Conservation (phyloP, 2,888 invertebrate genomes). For the Lasius fuliginosus region DNA sequence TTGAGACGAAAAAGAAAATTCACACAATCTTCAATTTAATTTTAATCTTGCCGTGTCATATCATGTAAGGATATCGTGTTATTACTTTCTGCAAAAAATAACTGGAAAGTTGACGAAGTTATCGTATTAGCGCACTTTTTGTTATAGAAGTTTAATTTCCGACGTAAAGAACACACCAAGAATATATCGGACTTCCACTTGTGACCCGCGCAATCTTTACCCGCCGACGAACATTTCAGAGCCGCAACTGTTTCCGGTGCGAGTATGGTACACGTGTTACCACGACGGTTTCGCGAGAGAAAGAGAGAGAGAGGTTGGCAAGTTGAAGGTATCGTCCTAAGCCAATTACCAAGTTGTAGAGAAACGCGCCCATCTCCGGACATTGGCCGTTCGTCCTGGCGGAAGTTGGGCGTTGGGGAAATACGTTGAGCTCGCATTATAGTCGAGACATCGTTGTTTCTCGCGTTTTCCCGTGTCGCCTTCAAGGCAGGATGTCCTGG, state of each 20-base stretch:
- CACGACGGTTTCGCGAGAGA: neutral
- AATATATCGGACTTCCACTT: neutral
- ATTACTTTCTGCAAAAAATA: neutral
- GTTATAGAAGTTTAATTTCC: neutral
- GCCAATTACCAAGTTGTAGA: conserved; percentile 66
- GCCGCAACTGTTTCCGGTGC: conserved; percentile 2
- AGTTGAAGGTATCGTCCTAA: conserved; percentile 46
- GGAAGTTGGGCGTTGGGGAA: conserved; percentile 53
- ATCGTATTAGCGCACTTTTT: conserved; percentile 9
- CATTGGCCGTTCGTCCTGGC: conserved; percentile 41
- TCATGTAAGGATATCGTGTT: neutral
- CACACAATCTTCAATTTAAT: neutral
- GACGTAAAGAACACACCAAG: neutral
- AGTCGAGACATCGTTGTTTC: conserved; percentile 59
- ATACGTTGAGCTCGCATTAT: conserved; percentile 58
- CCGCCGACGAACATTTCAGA: neutral
- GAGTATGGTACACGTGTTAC: conserved; percentile 18
- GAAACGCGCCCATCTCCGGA: conserved; percentile 31
- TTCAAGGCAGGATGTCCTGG: conserved; percentile 41
- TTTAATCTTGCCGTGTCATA: neutral
- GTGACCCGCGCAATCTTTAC: conserved; percentile 7
- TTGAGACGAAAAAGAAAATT: neutral
- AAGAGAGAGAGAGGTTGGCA: conserved; percentile 31
- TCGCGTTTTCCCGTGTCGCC: conserved; percentile 47
- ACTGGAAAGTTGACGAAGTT: neutral